Base-by-base conservation (phyloP, 2,113 vertebrate genomes). In the Reinhardtius hippoglossoides region DNA sequence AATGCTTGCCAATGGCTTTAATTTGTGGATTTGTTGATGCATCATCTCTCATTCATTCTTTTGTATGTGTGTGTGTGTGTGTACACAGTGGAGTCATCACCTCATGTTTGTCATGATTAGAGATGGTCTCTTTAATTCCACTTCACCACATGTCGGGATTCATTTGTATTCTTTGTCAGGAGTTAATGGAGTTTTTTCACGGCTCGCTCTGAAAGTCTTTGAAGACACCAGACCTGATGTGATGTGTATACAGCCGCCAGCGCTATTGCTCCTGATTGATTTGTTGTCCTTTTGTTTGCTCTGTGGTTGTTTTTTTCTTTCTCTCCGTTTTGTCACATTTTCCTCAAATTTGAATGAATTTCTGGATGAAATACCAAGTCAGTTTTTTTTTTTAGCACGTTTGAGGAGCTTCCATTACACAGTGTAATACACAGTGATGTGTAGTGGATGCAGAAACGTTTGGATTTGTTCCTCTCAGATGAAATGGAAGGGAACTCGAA, bases 131-230 rank as follows among this genome's bases (percentile, higher is more conserved):
- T 97, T 97, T 98, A 99, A 97, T 98, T 97, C 96, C 96, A 94
- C 96, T 95, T 96, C 96, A 95, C 96, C 98, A 97, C 97, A 97
- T 97, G 96, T 97, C 95, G 96, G 95, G 96, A 98, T 98, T 97
- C 97, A 98, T 98, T 98, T 99, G 97, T 97, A 97, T 97, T 98
- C 96, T 98, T 98, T 98, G 97, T 98, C 96, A 97, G 96, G 97
- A 98, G 97, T 98, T 98, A 99, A 99, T 99, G 97, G 97, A 97
- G 97, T 98, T 98, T 91, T 64, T 91, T 18, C 84, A 95, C 95
- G 95, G 96, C 96, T 97, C 93, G 93, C 96, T 96, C 96, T 95
- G 95, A 97, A 94, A 98, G 96, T 98, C 96, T 97, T 98, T 97
- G 97, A 98, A 98, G 97, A 99, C 96, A 96, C 95, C 94, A 95